Conservation (phyloP, 2,888 invertebrate genomes). For the Lumbricus terrestris region DNA sequence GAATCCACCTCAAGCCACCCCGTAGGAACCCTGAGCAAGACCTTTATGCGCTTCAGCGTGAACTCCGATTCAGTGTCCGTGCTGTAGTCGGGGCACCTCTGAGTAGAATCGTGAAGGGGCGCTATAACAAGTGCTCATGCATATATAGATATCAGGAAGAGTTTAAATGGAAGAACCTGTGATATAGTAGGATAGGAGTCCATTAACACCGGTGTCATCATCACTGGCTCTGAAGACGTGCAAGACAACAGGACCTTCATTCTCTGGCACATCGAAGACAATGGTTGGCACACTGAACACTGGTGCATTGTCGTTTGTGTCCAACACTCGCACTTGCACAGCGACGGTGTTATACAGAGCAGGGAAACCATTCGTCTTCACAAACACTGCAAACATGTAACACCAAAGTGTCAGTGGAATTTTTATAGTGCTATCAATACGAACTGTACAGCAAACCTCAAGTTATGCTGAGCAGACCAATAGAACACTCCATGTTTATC, state of each 20-base stretch:
- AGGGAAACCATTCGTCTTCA: background rate
- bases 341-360: slow-evolving; percentile 74
- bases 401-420: background rate
- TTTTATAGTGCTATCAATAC: background rate
- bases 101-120: no score
- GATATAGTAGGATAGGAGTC: slow-evolving; percentile 81
- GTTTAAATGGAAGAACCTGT: slow-evolving; percentile 63
- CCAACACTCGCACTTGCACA: slow-evolving; percentile 72
- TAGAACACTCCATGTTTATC: no score
- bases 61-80: no score
- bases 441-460: background rate
- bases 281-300: slow-evolving; percentile 62
- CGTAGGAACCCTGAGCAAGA: no score
- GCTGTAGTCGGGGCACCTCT: no score
- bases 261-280: slow-evolving; percentile 70
- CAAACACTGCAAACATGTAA: background rate
- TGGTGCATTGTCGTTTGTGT: slow-evolving; percentile 89
- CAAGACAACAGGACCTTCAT: slow-evolving; percentile 72
- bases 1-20: no score
- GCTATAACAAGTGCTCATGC: no score
- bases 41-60: no score
- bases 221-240: slow-evolving; percentile 86
- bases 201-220: slow-evolving; percentile 79
- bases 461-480: background rate
- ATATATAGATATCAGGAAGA: no score